Evolutionary conservation across 2,113 vertebrate genomes (phyloP).

Genomic region (Cyprinodon variegatus): DNA sequence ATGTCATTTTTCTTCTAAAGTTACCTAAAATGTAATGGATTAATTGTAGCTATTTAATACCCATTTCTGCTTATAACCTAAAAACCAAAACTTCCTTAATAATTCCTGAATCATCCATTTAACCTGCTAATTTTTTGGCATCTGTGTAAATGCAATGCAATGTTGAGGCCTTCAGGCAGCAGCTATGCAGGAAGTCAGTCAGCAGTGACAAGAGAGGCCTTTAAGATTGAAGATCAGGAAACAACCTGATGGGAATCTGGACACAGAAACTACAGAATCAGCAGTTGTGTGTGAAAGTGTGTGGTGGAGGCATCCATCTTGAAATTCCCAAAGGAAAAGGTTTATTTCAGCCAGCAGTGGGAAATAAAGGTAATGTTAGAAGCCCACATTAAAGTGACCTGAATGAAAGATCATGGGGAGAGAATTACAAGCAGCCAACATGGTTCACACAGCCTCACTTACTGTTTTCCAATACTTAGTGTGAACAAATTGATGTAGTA

Average conservation of each 20-base stretch:
- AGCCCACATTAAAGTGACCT: background rate
- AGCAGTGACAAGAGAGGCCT: conserved; percentile 16
- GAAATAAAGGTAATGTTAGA: background rate
- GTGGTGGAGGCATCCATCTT: background rate
- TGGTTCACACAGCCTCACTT: conserved; percentile 21
- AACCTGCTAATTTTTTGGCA: too few species aligned
- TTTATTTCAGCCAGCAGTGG: background rate
- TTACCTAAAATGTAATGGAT: too few species aligned
- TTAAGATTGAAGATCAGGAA: conserved; percentile 30
- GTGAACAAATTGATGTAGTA: conserved; percentile 47
- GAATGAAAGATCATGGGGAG: background rate
- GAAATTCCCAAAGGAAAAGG: background rate
- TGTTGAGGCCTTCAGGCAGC: background rate
- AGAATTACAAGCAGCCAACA: conserved; percentile 11
- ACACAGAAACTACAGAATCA: conserved; percentile 15
- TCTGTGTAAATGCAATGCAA: background rate
- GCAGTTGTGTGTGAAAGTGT: conserved; percentile 10
- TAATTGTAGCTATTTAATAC: too few species aligned
- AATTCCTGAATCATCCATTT: too few species aligned
- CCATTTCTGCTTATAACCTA: too few species aligned
- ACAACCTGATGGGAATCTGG: conserved; percentile 9
- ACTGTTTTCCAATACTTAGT: conserved; percentile 14
- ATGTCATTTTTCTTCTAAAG: too few species aligned
- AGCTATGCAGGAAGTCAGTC: conserved; percentile 21
- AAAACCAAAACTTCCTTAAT: too few species aligned